phyloP scores from a whole-genome alignment of 2,888 invertebrate species.

The Drosophila meridiana region DNA sequence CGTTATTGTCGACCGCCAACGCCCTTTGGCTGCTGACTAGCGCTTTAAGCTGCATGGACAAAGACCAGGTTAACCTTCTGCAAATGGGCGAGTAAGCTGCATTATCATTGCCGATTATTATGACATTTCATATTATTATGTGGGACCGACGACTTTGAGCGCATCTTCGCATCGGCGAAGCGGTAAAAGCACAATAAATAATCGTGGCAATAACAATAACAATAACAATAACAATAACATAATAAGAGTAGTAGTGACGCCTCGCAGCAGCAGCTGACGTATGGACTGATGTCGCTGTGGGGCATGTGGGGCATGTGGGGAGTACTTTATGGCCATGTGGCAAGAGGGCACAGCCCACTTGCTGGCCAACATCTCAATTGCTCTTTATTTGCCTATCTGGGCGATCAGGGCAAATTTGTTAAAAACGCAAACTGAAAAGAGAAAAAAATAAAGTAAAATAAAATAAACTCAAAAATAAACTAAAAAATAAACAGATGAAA shows the following conservation, averaged over 20 bases:
- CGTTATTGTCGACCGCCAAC: background rate
- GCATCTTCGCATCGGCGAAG: constrained; percentile 31
- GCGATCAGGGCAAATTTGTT: constrained; percentile 47
- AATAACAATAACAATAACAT: constrained; percentile 31
- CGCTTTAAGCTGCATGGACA: constrained; percentile 39
- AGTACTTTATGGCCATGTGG: constrained; percentile 21
- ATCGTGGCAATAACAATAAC: constrained; percentile 28
- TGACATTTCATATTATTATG: constrained; percentile 39
- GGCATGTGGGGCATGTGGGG: background rate
- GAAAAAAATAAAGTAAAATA: background rate
- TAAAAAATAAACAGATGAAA: constrained; percentile 2
- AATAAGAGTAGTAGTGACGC: constrained; percentile 29
- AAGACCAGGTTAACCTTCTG: constrained; percentile 55
- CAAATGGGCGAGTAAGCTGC: constrained; percentile 47
- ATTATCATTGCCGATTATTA: constrained; percentile 50
- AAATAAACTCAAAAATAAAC: background rate
- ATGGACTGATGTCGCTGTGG: constrained; percentile 53
- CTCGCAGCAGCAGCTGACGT: constrained; percentile 49
- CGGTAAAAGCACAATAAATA: constrained; percentile 12
- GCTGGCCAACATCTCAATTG: constrained; percentile 68
- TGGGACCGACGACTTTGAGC: constrained; percentile 14
- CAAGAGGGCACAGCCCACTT: constrained; percentile 37
- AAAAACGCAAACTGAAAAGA: constrained; percentile 5
- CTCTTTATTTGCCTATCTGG: constrained; percentile 47
- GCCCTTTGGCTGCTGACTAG: constrained; percentile 14